Evolutionary conservation across 2,797 vertebrate species (phyloP), one percentile per base, ranked within the genome.

Genomic region (Lepilemur septentrionalis): DNA sequence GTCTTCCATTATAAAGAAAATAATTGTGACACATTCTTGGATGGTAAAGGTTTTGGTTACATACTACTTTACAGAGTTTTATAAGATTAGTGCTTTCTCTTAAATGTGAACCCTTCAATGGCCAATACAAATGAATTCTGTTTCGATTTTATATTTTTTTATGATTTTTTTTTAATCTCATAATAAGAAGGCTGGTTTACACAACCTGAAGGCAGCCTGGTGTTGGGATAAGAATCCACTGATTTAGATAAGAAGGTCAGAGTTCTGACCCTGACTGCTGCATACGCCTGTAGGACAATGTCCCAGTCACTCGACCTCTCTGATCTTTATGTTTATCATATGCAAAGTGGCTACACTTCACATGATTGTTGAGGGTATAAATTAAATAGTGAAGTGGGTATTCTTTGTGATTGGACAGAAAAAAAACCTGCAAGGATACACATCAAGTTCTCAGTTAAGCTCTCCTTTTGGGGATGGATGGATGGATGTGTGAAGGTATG

Each of bases 1-100:
- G 94, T 87, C n/a, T 81, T 95, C 63, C 17, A 59, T 73, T 78
- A 73, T 92, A 86, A 86, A 94, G 59, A 93, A 87, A 84, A 93
- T 52, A 85, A 84, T 28, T 78, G 10, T 83, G 93, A 92, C 52
- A 93, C 52, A 75, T 94, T 94, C 81, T 95, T 94, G 72, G 72
- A 73, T 70, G 32, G 46, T 61, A 18, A 63, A 67, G 9, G 30
- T n/a, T 76, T 63, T 23, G 20, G 38, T 57, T 81, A 35, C 35
- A 5, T 15, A 50, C 65, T 70, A 89, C 79, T 93, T 69, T 35
- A 48, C 14, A 50, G 50, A 55, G 48, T 73, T 91, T 76, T 32
- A n/a, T 52, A 78, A 79, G 32, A 72, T 70, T 59, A 38, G 5
- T 67, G 86, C 78, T 69, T 65, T 65, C 69, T 82, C 80, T 75